Percentiles rank a stretch among this genome's conserved stretches.
phyloP scores from a whole-genome alignment of 2,888 invertebrate genomes.

The Drosophila merina region DNA sequence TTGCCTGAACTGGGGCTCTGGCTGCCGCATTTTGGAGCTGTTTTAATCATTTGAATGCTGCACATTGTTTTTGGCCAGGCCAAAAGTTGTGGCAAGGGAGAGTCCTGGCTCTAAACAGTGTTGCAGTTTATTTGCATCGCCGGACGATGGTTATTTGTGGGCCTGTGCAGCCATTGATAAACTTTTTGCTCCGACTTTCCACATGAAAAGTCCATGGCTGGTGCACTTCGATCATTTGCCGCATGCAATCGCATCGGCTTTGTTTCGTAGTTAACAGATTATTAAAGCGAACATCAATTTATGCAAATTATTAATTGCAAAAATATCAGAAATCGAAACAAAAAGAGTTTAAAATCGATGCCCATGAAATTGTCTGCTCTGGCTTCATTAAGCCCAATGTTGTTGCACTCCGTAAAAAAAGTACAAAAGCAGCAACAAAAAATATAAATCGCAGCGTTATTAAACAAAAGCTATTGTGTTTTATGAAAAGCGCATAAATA shows the following conservation, averaged over 20 bases:
- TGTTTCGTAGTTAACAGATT: slow-evolving; percentile 69
- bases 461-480: slow-evolving; percentile 78
- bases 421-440: background rate
- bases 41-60: slow-evolving; percentile 80
- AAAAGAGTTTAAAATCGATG: slow-evolving; percentile 52
- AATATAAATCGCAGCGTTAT: slow-evolving; percentile 70
- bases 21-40: slow-evolving; percentile 72
- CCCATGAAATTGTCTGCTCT: slow-evolving; percentile 62
- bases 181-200: slow-evolving; percentile 48
- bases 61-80: slow-evolving; percentile 67
- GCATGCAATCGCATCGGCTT: slow-evolving; percentile 28
- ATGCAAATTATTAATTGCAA: slow-evolving; percentile 69
- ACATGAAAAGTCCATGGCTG: slow-evolving; percentile 10
- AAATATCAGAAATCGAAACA: slow-evolving; percentile 23
- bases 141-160: slow-evolving; percentile 40
- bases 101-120: slow-evolving; percentile 60
- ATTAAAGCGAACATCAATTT: slow-evolving; percentile 70
- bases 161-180: slow-evolving; percentile 64
- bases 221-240: slow-evolving; percentile 7
- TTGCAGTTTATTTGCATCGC: slow-evolving; percentile 68
- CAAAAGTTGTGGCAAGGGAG: background rate
- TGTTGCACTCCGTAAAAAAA: slow-evolving; percentile 31
- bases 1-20: slow-evolving; percentile 53
- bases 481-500: slow-evolving; percentile 79
- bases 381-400: slow-evolving; percentile 62